These are phyloP conservation scores for Ochotona princeps DNA, from an alignment of 2,113 vertebrate species.

Conservation along the genomic window DNA sequence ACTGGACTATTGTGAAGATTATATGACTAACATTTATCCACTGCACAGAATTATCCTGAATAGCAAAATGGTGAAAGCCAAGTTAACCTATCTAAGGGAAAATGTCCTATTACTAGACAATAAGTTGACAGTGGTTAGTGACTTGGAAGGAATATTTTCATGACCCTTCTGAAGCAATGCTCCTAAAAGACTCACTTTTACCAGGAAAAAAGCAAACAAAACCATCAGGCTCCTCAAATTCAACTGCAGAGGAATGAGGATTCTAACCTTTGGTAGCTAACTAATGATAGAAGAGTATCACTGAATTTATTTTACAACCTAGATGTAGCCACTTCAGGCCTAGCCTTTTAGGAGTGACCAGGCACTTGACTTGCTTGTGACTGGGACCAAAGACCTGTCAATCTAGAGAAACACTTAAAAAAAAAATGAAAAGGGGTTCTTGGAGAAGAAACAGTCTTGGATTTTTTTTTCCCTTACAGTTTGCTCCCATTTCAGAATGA, in stretches of 20 bases:
- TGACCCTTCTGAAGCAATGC: not conserved
- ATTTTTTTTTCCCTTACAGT: not conserved
- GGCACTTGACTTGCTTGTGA: not conserved
- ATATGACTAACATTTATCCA: not conserved
- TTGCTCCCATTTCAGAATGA: constrained; percentile 17
- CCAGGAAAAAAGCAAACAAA: not conserved
- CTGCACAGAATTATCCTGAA: not conserved
- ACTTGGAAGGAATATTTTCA: constrained; percentile 5
- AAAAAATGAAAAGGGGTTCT: not conserved
- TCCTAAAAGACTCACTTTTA: constrained; percentile 5
- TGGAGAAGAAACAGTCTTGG: not conserved
- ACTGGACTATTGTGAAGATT: not conserved
- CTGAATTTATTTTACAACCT: constrained; percentile 20
- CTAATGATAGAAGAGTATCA: not conserved
- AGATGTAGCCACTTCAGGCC: not conserved
- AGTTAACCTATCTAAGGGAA: not conserved
- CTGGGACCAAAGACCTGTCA: not conserved
- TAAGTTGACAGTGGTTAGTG: not conserved
- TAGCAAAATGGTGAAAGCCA: not conserved
- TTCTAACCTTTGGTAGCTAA: not conserved
- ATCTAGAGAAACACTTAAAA: constrained; percentile 15
- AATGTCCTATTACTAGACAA: not conserved
- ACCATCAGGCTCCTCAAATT: not conserved
- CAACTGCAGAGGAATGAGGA: not conserved
- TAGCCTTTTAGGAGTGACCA: not conserved